phyloP scores from a whole-genome alignment of 2,797 vertebrate genomes.

The Coreius guichenoti region DNA sequence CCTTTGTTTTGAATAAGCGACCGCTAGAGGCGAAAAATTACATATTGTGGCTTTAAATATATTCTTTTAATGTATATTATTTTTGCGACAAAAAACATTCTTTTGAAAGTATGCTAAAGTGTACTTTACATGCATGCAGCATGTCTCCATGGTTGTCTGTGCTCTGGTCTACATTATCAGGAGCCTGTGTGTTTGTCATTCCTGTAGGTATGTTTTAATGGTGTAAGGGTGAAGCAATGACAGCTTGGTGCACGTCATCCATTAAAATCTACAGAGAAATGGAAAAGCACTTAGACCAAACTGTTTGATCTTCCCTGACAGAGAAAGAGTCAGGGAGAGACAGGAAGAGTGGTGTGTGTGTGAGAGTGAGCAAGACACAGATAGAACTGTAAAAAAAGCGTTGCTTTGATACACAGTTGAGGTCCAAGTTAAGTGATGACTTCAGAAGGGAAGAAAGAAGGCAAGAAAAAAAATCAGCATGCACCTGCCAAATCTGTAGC shows the following conservation, averaged over 20 bases:
- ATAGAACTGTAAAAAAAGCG: conserved; percentile 37
- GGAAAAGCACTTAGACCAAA: conserved; percentile 53
- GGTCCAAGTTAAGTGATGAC: conserved; percentile 40
- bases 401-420: conserved; percentile 35
- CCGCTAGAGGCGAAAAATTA: no score
- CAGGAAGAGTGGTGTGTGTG: background rate
- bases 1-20: no score
- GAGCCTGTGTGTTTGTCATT: conserved; percentile 39
- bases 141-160: background rate
- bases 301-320: conserved; percentile 49
- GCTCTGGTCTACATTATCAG: conserved; percentile 29
- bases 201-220: conserved; percentile 56
- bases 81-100: no score
- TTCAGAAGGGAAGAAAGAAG: background rate
- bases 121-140: background rate
- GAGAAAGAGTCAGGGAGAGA: background rate
- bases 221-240: conserved; percentile 49
- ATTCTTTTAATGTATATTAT: no score
- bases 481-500: background rate
- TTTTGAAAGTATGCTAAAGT: background rate
- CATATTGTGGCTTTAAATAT: no score
- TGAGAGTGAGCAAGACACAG: background rate
- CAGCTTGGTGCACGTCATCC: conserved; percentile 52
- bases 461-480: background rate
- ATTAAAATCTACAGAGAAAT: conserved; percentile 59